A percentile compares a stretch with the other conserved stretches of the same genome.
Evolutionary conservation across 1,140 invertebrate species (phyloP).

Genomic region (Zophobas morio): DNA sequence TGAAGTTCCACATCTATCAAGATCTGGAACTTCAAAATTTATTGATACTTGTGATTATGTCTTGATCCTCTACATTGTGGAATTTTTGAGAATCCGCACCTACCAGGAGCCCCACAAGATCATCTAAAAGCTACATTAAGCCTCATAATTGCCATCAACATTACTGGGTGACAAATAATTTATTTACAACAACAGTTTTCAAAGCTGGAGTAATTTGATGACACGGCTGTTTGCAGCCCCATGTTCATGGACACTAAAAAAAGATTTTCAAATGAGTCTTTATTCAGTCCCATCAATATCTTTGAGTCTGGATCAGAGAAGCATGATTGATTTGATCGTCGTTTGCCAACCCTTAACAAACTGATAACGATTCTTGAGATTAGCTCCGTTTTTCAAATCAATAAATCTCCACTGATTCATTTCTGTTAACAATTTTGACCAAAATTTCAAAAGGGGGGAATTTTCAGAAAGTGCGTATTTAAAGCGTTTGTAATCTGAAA

Average conservation of each 20-base stretch:
- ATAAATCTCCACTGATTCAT: neutral
- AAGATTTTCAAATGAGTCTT: conserved; percentile 31
- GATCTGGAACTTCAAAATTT: too few species aligned
- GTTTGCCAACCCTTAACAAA: too few species aligned
- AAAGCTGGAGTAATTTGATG: conserved; percentile 19
- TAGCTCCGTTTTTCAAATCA: neutral
- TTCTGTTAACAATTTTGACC: conserved; percentile 3
- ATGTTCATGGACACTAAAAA: conserved; percentile 12
- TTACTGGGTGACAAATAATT: neutral
- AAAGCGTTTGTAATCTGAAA: neutral
- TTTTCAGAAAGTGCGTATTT: neutral
- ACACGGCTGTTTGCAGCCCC: conserved; percentile 3
- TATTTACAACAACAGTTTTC: conserved; percentile 41
- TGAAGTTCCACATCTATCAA: too few species aligned
- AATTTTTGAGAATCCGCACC: too few species aligned
- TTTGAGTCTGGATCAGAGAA: neutral
- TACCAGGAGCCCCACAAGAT: neutral
- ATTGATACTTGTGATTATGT: too few species aligned
- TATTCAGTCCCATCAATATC: conserved; percentile 1
- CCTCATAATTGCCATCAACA: conserved; percentile 18
- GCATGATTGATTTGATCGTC: neutral
- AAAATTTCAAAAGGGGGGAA: conserved; percentile 4
- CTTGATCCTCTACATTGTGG: too few species aligned
- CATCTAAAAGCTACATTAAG: neutral
- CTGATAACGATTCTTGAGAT: neutral